phyloP scores from a whole-genome alignment of 2,113 vertebrate species.

The Syngnathus floridae region DNA sequence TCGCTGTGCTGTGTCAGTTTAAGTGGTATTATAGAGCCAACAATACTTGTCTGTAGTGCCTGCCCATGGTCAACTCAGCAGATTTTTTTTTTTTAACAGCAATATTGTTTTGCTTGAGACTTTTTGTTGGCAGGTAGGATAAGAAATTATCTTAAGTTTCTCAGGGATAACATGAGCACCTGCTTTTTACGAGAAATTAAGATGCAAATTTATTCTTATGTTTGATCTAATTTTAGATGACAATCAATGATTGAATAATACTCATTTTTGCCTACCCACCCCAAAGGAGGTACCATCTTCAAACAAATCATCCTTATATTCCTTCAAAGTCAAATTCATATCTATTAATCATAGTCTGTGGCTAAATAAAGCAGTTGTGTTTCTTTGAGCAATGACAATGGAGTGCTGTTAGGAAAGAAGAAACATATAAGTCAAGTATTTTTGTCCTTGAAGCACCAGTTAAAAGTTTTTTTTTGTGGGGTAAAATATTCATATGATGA shows the following conservation, averaged over 20 bases:
- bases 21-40: not conserved
- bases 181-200: not conserved
- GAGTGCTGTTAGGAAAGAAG: slow-evolving; percentile 4
- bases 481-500: slow-evolving; percentile 28
- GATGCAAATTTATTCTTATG: too few relatives aligned
- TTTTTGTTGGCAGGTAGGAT: not conserved
- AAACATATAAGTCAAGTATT: slow-evolving; percentile 15
- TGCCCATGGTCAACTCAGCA: not conserved
- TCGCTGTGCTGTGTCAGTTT: not conserved
- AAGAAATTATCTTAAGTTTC: not conserved
- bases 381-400: slow-evolving; percentile 13
- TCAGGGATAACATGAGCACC: too few relatives aligned
- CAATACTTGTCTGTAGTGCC: not conserved
- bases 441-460: slow-evolving; percentile 12
- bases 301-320: not conserved
- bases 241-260: not conserved
- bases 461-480: slow-evolving; percentile 8
- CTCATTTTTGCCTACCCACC: not conserved
- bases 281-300: not conserved
- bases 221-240: not conserved
- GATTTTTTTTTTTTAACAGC: not conserved
- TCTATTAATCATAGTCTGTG: not conserved
- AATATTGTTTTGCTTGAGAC: not conserved
- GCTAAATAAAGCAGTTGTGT: slow-evolving; percentile 7
- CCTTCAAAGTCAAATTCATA: slow-evolving; percentile 2